A percentile compares a stretch with the other conserved stretches of the same genome.
These are phyloP conservation scores for Athrips mouffetella DNA, from an alignment of 2,888 invertebrate genomes.

Conservation along the genomic window DNA sequence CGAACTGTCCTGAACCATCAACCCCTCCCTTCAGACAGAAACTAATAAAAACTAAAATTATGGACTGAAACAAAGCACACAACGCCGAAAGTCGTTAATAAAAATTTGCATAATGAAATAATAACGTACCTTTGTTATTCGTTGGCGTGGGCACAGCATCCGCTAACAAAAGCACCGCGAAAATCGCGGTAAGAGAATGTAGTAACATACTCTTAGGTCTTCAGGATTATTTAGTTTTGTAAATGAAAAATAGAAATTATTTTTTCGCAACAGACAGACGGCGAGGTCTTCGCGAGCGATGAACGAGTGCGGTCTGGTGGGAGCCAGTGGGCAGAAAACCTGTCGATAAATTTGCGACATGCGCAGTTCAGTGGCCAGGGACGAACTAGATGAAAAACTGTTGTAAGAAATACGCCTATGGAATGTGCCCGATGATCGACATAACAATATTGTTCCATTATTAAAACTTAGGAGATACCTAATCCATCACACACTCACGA, in stretches of 20 bases:
- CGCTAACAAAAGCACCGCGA: conserved; percentile 59
- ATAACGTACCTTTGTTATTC: conserved; percentile 60
- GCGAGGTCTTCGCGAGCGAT: conserved; percentile 51
- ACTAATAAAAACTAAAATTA: not conserved
- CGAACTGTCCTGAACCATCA: not conserved
- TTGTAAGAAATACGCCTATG: not conserved
- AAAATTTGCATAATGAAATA: conserved; percentile 10
- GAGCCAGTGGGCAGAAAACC: conserved; percentile 54
- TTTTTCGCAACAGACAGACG: conserved; percentile 34
- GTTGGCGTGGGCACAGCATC: conserved; percentile 62
- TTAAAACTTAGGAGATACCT: too few species aligned
- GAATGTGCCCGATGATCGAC: not conserved
- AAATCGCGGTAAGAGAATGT: conserved; percentile 59
- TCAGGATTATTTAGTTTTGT: conserved; percentile 17
- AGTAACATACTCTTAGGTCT: conserved; percentile 51
- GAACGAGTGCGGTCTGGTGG: conserved; percentile 59
- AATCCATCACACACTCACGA: too few species aligned
- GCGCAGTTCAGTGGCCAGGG: conserved; percentile 65
- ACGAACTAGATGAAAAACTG: conserved; percentile 32
- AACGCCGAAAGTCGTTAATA: not conserved
- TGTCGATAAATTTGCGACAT: conserved; percentile 75
- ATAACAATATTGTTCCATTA: too few species aligned
- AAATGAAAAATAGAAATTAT: conserved; percentile 29
- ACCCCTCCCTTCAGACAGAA: not conserved
- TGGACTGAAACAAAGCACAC: not conserved